phyloP scores from a whole-genome alignment of 53 echinoderm and acorn worm species.

The Luidia sarsii region DNA sequence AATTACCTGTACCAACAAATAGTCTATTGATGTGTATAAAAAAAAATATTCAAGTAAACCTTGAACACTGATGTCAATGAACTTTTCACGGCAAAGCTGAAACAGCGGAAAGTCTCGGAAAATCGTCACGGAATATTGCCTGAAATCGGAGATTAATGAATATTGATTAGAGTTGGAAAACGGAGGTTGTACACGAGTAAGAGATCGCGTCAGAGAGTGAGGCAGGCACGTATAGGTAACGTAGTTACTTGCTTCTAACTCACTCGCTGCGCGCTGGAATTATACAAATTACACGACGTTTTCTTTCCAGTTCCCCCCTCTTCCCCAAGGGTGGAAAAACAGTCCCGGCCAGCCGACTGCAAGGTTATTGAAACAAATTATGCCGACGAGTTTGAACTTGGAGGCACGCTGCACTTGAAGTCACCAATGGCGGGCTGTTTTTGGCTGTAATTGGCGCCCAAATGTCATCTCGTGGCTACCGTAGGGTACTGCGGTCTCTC shows the following conservation, averaged over 20 bases:
- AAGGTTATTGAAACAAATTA: slow-evolving; percentile 50
- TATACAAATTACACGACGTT: slow-evolving; percentile 41
- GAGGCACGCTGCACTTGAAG: too few species aligned
- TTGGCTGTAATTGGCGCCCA: too few species aligned
- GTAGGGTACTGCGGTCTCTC: too few species aligned
- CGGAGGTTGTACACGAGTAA: background rate
- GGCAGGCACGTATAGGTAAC: background rate
- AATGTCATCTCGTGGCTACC: too few species aligned
- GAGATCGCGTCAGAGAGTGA: background rate
- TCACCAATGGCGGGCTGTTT: too few species aligned
- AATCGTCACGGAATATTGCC: slow-evolving; percentile 21
- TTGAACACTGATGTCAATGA: too few species aligned
- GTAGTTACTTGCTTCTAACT: slow-evolving; percentile 19
- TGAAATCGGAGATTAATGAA: slow-evolving; percentile 37
- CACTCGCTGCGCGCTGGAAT: slow-evolving; percentile 14
- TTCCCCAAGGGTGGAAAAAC: slow-evolving; percentile 20
- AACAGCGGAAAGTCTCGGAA: too few species aligned
- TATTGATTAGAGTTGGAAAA: background rate
- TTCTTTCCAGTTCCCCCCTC: slow-evolving; percentile 20
- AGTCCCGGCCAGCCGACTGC: background rate
- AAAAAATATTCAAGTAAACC: too few species aligned
- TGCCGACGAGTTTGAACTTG: too few species aligned
- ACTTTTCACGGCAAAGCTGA: too few species aligned
- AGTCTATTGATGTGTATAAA: too few species aligned
- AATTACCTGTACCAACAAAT: too few species aligned